Evolutionary conservation across 2,888 invertebrate species (phyloP).

Genomic region (Terebella lapidaria): DNA sequence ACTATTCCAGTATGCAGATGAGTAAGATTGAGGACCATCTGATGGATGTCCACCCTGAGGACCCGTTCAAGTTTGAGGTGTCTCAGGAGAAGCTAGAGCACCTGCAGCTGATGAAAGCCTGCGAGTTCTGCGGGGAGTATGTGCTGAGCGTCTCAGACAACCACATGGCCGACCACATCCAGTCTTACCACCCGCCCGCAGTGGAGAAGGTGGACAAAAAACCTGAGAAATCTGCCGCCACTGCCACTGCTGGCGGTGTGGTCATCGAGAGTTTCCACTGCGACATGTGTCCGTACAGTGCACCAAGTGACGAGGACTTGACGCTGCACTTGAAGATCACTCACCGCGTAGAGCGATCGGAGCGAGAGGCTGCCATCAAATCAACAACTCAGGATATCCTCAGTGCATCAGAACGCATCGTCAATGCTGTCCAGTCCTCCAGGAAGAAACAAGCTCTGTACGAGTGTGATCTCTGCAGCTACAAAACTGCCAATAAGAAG

Average conservation of each 20-base stretch:
- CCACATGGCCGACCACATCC: neutral
- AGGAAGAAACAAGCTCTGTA: neutral
- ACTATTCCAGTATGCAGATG: conserved; percentile 12
- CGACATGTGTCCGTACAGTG: conserved; percentile 1
- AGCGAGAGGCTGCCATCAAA: neutral
- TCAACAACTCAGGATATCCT: neutral
- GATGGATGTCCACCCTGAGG: conserved; percentile 9
- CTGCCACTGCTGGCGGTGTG: neutral
- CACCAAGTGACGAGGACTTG: neutral
- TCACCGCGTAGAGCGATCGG: neutral
- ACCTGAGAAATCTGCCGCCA: neutral
- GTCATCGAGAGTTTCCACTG: neutral
- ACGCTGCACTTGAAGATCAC: neutral
- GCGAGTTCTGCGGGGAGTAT: neutral
- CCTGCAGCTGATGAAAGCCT: conserved; percentile 6
- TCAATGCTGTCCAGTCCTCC: neutral
- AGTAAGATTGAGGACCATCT: conserved; percentile 17
- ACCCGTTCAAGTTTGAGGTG: conserved; percentile 21
- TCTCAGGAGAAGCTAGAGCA: conserved; percentile 13
- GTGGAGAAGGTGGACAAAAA: neutral
- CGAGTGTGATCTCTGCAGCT: neutral
- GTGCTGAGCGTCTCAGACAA: neutral
- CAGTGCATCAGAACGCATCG: neutral
- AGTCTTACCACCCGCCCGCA: neutral
- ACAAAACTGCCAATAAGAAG: neutral